These are phyloP conservation scores for Actinia tenebrosa DNA, from an alignment of 64 coral and sea anemone species.

Conservation along the genomic window DNA sequence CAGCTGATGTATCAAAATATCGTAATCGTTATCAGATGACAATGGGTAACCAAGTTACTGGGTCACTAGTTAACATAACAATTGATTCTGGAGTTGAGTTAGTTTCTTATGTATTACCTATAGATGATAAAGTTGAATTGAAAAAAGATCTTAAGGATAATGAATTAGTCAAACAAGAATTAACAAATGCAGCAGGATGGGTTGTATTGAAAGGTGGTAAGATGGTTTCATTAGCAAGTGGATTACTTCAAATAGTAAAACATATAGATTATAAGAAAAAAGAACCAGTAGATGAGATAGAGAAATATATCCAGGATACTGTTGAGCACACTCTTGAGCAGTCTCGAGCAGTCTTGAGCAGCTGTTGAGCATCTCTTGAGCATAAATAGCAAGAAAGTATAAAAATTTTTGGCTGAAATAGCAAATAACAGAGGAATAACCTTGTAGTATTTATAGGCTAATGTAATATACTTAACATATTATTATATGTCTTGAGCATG, in stretches of 20 bases:
- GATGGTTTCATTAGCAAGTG: conserved; percentile 30
- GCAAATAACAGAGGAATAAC: no score
- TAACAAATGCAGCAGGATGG: conserved; percentile 24
- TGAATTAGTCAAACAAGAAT: conserved; percentile 28
- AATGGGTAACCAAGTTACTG: conserved; percentile 24
- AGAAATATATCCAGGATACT: not conserved
- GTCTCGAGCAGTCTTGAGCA: not conserved
- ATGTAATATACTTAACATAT: no score
- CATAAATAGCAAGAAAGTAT: not conserved
- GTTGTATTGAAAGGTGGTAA: conserved; percentile 34
- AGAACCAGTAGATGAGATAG: not conserved
- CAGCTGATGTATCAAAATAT: conserved; percentile 27
- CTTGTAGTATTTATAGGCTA: no score
- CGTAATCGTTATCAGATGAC: conserved; percentile 24
- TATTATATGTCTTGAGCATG: no score
- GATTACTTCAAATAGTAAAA: conserved; percentile 18
- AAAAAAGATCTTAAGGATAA: conserved; percentile 17
- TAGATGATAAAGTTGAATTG: not conserved
- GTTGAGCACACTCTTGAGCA: conserved; percentile 17
- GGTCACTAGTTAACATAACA: conserved; percentile 22
- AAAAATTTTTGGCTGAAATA: not conserved
- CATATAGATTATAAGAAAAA: conserved; percentile 1
- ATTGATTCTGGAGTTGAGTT: conserved; percentile 17
- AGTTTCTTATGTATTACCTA: conserved; percentile 27
- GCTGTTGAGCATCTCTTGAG: not conserved